A percentile compares a stretch with the other conserved stretches of the same genome.
phyloP scores from a whole-genome alignment of 2,113 vertebrate genomes.

The Eurystomus gularis region DNA sequence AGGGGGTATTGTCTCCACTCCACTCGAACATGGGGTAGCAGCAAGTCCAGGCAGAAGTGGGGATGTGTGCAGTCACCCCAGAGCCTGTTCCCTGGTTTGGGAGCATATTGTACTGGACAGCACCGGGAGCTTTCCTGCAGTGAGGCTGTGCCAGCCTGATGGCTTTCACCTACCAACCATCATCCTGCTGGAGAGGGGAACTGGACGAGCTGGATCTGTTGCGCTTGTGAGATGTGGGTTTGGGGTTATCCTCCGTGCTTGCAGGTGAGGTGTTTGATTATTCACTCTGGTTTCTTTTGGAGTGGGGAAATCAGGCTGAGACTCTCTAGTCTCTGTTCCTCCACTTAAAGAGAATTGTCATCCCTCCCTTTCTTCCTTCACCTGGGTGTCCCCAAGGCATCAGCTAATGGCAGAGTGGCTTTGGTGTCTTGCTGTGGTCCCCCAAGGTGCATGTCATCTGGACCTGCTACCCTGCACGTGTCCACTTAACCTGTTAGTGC shows the following conservation, averaged over 20 bases:
- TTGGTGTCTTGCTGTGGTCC: background rate
- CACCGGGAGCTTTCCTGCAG: background rate
- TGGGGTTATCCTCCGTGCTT: background rate
- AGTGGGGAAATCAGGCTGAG: background rate
- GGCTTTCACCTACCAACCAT: background rate
- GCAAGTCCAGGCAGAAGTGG: background rate
- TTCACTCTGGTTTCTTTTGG: background rate
- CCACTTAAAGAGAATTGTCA: background rate
- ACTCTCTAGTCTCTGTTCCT: background rate
- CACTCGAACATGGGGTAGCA: background rate
- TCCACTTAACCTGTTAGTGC: background rate
- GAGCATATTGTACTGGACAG: background rate
- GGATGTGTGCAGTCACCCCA: fast-evolving
- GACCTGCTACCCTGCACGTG: background rate
- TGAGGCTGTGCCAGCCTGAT: background rate
- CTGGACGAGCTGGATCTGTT: background rate
- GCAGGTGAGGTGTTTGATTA: background rate
- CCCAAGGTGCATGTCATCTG: background rate
- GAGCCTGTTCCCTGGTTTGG: background rate
- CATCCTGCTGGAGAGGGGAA: background rate
- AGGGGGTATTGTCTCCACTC: background rate
- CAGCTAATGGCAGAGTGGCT: background rate
- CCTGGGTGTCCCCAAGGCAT: background rate
- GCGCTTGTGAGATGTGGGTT: background rate
- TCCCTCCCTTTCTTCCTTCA: background rate